These are phyloP conservation scores for Platycnemis pennipes DNA, from an alignment of 2,888 invertebrate genomes.

Conservation along the genomic window DNA sequence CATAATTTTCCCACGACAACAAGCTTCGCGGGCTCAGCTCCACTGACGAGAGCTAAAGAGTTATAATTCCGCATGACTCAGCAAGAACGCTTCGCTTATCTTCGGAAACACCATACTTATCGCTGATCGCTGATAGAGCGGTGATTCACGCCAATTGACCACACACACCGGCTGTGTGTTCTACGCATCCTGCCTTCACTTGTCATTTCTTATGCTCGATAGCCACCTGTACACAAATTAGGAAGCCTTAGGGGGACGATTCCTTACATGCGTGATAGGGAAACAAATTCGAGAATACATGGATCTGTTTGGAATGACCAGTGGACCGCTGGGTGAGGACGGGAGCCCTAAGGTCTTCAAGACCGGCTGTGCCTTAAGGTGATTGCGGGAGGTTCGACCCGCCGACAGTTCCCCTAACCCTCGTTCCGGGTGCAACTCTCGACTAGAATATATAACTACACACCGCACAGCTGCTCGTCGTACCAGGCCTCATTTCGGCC, in stretches of 20 bases:
- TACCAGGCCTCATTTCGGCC: background rate
- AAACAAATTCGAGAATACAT: background rate
- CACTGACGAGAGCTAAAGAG: background rate
- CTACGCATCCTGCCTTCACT: background rate
- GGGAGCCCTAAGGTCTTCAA: background rate
- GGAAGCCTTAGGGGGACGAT: background rate
- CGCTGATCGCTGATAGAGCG: background rate
- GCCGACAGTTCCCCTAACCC: background rate
- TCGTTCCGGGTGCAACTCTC: background rate
- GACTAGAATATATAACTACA: background rate
- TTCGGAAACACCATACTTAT: background rate
- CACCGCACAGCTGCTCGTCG: background rate
- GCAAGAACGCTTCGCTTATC: background rate
- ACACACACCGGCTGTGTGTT: background rate
- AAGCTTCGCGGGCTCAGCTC: background rate
- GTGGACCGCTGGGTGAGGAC: background rate
- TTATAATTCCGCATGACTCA: slow-evolving; percentile 2
- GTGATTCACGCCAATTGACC: slow-evolving; percentile 18
- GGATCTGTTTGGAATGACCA: background rate
- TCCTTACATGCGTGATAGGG: background rate
- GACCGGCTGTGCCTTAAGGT: background rate
- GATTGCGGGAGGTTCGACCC: background rate
- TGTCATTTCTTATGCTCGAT: background rate
- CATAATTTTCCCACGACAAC: background rate
- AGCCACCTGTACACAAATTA: background rate